A percentile compares a stretch with the other conserved stretches of the same genome.
Conservation (phyloP, 2,113 vertebrate genomes). For the Cinclus cinclus region DNA sequence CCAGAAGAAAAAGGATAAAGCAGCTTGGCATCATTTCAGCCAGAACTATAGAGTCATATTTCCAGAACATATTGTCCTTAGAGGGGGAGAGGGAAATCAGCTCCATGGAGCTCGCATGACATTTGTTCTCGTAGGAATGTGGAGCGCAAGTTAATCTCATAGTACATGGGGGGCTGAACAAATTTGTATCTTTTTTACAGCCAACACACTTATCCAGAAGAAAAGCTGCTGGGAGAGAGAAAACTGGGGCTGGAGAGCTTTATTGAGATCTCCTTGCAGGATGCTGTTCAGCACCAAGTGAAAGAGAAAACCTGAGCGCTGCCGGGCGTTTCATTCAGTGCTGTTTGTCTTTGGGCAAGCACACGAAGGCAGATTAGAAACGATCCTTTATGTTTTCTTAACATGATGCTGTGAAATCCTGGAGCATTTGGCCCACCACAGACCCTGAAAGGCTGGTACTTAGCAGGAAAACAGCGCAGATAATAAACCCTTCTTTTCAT, state of each 20-base stretch:
- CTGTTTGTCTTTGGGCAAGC: background rate
- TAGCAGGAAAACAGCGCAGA: background rate
- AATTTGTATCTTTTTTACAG: conserved; percentile 3
- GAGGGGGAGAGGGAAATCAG: conserved; percentile 20
- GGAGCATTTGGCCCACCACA: background rate
- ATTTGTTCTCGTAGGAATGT: conserved; percentile 15
- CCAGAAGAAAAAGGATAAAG: background rate
- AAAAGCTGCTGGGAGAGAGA: background rate
- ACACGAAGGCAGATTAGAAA: background rate
- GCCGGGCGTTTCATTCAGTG: background rate
- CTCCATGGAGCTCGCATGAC: conserved; percentile 15
- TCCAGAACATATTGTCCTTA: conserved; percentile 36
- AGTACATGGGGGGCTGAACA: background rate
- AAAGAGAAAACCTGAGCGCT: background rate
- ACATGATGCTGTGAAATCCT: background rate
- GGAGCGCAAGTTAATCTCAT: background rate
- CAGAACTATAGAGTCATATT: background rate
- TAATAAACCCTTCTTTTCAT: background rate
- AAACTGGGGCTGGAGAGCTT: background rate
- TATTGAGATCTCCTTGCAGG: background rate
- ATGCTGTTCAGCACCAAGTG: background rate
- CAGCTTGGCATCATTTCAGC: background rate
- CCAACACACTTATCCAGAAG: background rate
- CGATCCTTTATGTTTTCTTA: background rate
- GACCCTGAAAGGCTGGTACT: conserved; percentile 28